These are phyloP conservation scores for Pyrgilauda ruficollis DNA, from an alignment of 2,113 vertebrate genomes.

Conservation along the genomic window DNA sequence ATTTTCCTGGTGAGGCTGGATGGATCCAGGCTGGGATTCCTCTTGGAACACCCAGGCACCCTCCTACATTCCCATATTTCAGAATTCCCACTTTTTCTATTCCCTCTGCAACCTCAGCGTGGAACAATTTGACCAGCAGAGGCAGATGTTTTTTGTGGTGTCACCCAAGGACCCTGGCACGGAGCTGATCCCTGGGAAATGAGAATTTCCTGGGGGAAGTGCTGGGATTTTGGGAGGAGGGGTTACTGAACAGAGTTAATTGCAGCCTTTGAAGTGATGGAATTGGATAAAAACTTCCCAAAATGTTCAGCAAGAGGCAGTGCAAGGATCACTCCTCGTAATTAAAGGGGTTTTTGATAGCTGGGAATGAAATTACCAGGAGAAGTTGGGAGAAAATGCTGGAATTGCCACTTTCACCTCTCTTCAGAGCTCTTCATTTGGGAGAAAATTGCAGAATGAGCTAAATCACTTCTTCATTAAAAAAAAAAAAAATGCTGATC, in stretches of 20 bases:
- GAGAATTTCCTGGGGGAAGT: rapidly evolving
- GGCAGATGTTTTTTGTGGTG: not conserved
- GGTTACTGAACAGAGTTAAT: not conserved
- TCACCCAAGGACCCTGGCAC: rapidly evolving
- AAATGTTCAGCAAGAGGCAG: not conserved
- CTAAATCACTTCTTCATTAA: not conserved
- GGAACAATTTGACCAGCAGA: not conserved
- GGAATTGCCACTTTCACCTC: not conserved
- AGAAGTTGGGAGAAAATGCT: not conserved
- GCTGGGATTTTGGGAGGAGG: rapidly evolving
- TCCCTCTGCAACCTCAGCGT: not conserved
- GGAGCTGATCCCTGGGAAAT: not conserved
- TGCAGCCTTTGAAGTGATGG: not conserved
- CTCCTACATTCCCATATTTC: not conserved
- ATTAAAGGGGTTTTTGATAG: not conserved
- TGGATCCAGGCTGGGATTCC: not conserved
- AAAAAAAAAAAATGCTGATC: not conserved
- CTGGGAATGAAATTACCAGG: not conserved
- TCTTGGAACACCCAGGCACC: not conserved
- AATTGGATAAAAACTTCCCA: not conserved
- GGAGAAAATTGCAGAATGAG: not conserved
- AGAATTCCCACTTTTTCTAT: not conserved
- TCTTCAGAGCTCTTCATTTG: not conserved
- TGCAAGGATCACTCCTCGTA: not conserved
- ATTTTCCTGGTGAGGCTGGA: not conserved